Evolutionary conservation across 2,797 vertebrate genomes (phyloP).

Genomic region (Cebuella pygmaea): DNA sequence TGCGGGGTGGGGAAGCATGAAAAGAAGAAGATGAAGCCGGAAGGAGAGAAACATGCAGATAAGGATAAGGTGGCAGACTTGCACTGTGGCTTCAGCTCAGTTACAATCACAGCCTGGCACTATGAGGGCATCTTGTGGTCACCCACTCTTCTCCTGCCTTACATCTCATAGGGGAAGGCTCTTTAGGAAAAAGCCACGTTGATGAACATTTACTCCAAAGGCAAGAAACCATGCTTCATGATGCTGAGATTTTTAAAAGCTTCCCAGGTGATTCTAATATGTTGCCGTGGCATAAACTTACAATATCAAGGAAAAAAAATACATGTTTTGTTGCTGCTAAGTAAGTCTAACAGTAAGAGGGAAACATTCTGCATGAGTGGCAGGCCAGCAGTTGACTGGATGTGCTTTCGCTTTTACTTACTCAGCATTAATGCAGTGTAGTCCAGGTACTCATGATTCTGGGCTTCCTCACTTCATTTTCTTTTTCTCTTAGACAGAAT

Average conservation of each 20-base stretch:
- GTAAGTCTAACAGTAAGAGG: not conserved
- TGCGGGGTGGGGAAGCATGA: not conserved
- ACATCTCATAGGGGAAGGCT: fast-evolving
- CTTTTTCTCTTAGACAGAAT: not conserved
- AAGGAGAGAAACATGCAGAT: fast-evolving
- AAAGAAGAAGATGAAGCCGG: not conserved
- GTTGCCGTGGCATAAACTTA: not conserved
- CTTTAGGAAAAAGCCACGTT: not conserved
- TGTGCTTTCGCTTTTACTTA: not conserved
- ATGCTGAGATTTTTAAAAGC: not conserved
- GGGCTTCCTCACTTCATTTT: not conserved
- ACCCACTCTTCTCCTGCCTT: not conserved
- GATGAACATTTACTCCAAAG: not conserved
- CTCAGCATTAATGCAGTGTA: not conserved
- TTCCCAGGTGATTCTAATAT: not conserved
- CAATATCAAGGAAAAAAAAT: not conserved
- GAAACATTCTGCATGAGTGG: not conserved
- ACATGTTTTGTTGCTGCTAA: not conserved
- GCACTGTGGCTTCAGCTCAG: not conserved
- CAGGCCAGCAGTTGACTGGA: fast-evolving
- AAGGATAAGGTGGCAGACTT: fast-evolving
- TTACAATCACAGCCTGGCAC: not conserved
- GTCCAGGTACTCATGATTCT: no score
- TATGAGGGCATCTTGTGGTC: fast-evolving
- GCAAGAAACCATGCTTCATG: not conserved